Evolutionary conservation across 2,113 vertebrate genomes (phyloP), one percentile per base, ranked within the genome.

Genomic region (Mirounga angustirostris): DNA sequence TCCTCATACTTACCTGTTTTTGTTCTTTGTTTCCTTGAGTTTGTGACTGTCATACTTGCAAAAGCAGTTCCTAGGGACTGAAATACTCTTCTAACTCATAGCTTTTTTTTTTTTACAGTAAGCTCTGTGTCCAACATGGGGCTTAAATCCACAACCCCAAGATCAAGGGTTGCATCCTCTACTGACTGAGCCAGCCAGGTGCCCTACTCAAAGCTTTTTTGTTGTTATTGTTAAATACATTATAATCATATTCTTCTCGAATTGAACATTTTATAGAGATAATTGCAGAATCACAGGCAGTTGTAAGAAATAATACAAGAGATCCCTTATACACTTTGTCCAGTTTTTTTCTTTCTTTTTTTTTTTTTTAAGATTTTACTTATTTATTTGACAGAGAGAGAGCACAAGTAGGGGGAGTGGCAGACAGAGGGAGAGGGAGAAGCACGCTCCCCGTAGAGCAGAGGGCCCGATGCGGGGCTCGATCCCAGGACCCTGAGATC

Each of bases 21-120:
- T 82, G 36, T 58, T 84, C 65, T 92, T 36, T 82, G 36, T 58
- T 84, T 56, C 90, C 79, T 83, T 63, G 69, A 83, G 11, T 50
- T 69, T 86, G 82, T 92, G 33, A 80, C 43, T 61, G 6, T 61
- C 33, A 33, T 73, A 79, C 21, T 95, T 83, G 78, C 22, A 83
- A 76, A 26, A 73, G 36, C 46, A 83, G 18, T 89, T 76, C 78
- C 69, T 67, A 58, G 40, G 56, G 58, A 74, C 46, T 78, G 78
- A 54, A 81, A 73, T 28, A 73, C 8, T 24, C n/a, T 56, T 71
- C 74, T 81, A 74, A 88, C 54, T 69, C 50, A 78, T 69, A 50
- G 40, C 13, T 81, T 76, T 43, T 73, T 73, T 73, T 50, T 50
- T 78, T 78, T 78, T 78, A 50, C 30, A 78, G 71, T 74, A 74